Base-by-base conservation (phyloP, 2,888 invertebrate genomes). In the Tortrix viridana region DNA sequence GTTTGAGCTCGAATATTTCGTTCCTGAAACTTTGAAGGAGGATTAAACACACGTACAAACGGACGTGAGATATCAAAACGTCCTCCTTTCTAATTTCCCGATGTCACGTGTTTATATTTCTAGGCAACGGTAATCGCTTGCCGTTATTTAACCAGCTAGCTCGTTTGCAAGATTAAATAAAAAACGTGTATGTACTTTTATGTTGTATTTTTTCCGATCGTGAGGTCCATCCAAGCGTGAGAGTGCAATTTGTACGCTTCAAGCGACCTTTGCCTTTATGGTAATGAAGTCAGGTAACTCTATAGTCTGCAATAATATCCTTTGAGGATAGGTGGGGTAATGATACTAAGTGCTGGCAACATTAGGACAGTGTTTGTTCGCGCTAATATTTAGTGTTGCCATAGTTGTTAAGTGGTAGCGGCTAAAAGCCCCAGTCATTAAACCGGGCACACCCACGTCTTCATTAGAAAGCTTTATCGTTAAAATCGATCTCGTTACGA, bases 401-500 rank as follows among this genome's bases (percentile, higher is more conserved):
- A 12, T 43, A 22, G 20, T 9, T 26, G 16, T 16, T 43, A 41
- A 12, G 54, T 32, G 38, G 46, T 46, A 41, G 16, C 38, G 38
- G 66, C 71, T 72, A 73, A 74, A 75, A 79, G 73, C 71, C 75
- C 77, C 67, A 79, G 72, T 65, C 74, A 73, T 76, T 74, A 75
- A 72, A 70, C 69, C 69, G 65, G 71, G 80, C 85, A 85, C 89
- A 86, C 89, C 88, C 89, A 89, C 89, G 86, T 87, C 88, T 89
- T 89, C 89, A 89, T 90, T 89, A 89, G 84, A 87, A 85, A 74
- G 76, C 75, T 79, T 85, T 91, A 90, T 90, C 90, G 82, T 77
- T 75, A 84, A 85, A 87, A 88, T 89, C 88, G 84, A 89, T 90
- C 90, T 89, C 85, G 88, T 87, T 86, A 87, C 86, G 84, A 88